Evolutionary conservation across 2,888 invertebrate genomes (phyloP).

Genomic region (Megalurothrips usitatus): DNA sequence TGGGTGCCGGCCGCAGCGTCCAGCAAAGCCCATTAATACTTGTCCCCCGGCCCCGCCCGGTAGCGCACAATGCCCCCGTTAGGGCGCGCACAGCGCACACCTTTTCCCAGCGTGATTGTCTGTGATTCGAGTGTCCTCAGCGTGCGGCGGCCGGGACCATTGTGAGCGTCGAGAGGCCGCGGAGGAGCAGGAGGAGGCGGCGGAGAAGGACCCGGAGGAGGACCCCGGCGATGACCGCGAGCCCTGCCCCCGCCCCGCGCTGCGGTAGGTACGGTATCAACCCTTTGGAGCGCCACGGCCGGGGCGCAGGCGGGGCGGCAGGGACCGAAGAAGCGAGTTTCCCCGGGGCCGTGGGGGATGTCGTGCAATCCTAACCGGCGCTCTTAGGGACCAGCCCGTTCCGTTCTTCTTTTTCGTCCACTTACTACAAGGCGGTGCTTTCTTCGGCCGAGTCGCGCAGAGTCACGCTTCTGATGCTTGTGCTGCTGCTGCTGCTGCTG

Average conservation of each 20-base stretch:
- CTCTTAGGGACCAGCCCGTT: not conserved
- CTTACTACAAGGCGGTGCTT: not conserved
- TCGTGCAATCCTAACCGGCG: too few relatives aligned
- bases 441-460: conserved; percentile 1
- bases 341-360: too few relatives aligned
- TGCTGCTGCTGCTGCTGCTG: not conserved
- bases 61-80: conserved; percentile 9
- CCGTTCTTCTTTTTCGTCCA: not conserved
- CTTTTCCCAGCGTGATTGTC: not conserved
- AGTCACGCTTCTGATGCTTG: not conserved
- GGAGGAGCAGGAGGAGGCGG: too few relatives aligned
- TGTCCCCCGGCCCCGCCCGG: not conserved
- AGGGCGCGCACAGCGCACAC: not conserved
- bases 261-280: too few relatives aligned
- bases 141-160: not conserved
- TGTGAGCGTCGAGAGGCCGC: too few relatives aligned
- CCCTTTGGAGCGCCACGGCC: too few relatives aligned
- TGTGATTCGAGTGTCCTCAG: not conserved
- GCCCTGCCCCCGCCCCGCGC: too few relatives aligned
- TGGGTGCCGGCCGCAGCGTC: not conserved
- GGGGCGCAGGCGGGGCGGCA: too few relatives aligned
- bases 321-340: too few relatives aligned
- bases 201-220: too few relatives aligned
- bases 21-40: not conserved
- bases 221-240: too few relatives aligned